phyloP scores from a whole-genome alignment of 1,140 invertebrate genomes.

The Cherax quadricarinatus region DNA sequence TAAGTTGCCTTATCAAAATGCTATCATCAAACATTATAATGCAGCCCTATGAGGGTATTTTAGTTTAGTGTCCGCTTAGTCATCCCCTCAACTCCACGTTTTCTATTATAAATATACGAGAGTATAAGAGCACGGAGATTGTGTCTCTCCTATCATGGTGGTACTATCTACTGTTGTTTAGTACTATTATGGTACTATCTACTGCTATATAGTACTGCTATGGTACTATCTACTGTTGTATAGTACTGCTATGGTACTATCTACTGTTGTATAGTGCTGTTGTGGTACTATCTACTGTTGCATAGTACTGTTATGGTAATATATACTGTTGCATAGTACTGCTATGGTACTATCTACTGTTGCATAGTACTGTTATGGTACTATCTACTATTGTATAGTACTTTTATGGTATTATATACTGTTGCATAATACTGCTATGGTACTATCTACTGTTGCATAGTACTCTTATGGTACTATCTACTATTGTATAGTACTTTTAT shows the following conservation, averaged over 20 bases:
- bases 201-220: neutral
- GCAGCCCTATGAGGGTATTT: neutral
- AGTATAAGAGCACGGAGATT: conserved; percentile 1
- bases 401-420: no score
- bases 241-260: neutral
- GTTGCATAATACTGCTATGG: no score
- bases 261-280: neutral
- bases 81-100: neutral
- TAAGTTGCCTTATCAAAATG: conserved; percentile 42
- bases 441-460: no score
- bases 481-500: no score
- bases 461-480: no score
- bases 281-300: neutral
- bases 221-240: neutral
- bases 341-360: no score
- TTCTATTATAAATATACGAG: neutral
- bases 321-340: neutral
- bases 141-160: neutral
- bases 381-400: neutral
- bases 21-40: conserved; percentile 10
- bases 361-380: neutral
- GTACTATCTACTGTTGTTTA: neutral
- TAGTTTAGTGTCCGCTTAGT: neutral
- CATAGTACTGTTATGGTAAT: neutral
- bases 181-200: neutral